Evolutionary conservation across 1,140 invertebrate genomes (phyloP).

Genomic region (Aphis gossypii): DNA sequence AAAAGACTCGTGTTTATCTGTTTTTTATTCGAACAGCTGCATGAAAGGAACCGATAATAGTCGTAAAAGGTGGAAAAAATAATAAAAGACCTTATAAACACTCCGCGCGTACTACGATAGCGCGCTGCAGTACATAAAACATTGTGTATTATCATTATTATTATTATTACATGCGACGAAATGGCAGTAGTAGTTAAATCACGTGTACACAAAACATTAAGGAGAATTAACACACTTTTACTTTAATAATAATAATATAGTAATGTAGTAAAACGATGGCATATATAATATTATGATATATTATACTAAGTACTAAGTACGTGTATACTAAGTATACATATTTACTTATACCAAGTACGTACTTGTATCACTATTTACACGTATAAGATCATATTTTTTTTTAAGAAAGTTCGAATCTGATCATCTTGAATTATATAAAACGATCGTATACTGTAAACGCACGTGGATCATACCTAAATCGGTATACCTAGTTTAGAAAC

Average conservation of each 20-base stretch:
- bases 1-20: constrained; percentile 24
- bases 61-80: constrained; percentile 33
- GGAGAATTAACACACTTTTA: neutral
- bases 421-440: neutral
- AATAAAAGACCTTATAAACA: neutral
- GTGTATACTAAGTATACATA: no score
- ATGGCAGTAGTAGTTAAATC: neutral
- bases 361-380: neutral
- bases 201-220: neutral
- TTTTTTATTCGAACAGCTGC: constrained; percentile 32
- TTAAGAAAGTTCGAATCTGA: neutral
- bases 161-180: neutral
- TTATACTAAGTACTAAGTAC: neutral
- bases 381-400: neutral
- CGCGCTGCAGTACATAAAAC: neutral
- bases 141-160: neutral
- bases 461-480: neutral
- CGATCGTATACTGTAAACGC: no score
- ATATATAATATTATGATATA: neutral
- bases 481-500: no score
- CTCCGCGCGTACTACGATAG: neutral
- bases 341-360: no score
- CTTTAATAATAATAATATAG: neutral
- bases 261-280: neutral
- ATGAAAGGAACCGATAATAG: neutral